Percentiles rank a stretch among this genome's conserved stretches.
phyloP scores from a whole-genome alignment of 2,797 vertebrate genomes.

The Natrix natrix region DNA sequence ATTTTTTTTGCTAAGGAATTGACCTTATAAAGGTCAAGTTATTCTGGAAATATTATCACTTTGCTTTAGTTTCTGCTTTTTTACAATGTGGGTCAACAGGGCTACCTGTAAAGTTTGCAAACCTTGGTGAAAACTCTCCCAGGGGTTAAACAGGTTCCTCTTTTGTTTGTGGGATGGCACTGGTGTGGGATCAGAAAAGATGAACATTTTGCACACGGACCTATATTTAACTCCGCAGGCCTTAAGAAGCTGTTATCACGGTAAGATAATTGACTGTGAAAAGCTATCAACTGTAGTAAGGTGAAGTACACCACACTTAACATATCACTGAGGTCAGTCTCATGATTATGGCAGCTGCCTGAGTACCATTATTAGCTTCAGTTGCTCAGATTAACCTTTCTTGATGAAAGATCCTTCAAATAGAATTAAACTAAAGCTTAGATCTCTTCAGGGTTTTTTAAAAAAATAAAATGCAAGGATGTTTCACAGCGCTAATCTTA shows the following conservation, averaged over 20 bases:
- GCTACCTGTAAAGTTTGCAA: background rate
- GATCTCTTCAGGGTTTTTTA: slow-evolving; percentile 51
- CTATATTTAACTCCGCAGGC: slow-evolving; percentile 40
- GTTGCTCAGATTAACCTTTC: slow-evolving; percentile 75
- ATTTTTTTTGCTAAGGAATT: background rate
- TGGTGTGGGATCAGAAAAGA: background rate
- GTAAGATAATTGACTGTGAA: slow-evolving; percentile 66
- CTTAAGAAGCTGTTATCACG: slow-evolving; percentile 51
- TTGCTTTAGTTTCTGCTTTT: background rate
- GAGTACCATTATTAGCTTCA: slow-evolving; percentile 69
- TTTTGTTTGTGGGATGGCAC: background rate
- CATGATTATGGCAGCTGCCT: slow-evolving; percentile 65
- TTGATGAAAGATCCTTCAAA: slow-evolving; percentile 76
- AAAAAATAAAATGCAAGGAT: slow-evolving; percentile 58
- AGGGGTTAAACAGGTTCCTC: background rate
- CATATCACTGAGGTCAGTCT: slow-evolving; percentile 75
- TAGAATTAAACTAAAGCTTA: slow-evolving; percentile 76
- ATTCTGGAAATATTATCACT: background rate
- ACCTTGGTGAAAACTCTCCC: too few species aligned
- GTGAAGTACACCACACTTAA: slow-evolving; percentile 67
- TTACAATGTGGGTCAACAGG: background rate
- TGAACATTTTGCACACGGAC: slow-evolving; percentile 9
- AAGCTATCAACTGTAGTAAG: slow-evolving; percentile 61
- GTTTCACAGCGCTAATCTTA: slow-evolving; percentile 64
- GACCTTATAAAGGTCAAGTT: background rate